Conservation (phyloP, 2,888 invertebrate genomes). For the Cordilura impudica region DNA sequence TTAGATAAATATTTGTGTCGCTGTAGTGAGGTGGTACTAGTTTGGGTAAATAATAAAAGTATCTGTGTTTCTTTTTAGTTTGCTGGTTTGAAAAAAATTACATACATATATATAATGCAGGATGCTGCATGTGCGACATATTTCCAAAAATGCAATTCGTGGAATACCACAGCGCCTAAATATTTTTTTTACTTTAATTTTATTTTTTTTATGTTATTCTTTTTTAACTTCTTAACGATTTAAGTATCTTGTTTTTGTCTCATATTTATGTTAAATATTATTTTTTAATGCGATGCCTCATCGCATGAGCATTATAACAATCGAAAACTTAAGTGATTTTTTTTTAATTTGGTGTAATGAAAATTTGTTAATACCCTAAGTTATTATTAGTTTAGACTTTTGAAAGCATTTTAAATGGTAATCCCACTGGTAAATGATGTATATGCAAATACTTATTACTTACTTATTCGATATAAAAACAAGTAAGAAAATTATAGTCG, state of each 20-base stretch:
- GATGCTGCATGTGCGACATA: conserved; percentile 44
- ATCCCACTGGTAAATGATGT: no score
- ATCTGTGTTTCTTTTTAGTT: neutral
- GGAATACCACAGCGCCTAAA: conserved; percentile 38
- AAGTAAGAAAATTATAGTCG: no score
- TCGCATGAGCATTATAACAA: no score
- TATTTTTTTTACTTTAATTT: conserved; percentile 20
- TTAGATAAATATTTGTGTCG: conserved; percentile 5
- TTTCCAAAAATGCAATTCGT: conserved; percentile 41
- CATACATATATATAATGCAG: conserved; percentile 14
- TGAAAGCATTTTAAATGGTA: no score
- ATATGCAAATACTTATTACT: no score
- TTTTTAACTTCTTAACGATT: neutral
- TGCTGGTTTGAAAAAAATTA: neutral
- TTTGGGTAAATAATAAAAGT: conserved; percentile 21
- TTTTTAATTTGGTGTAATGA: no score
- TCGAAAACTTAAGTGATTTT: no score
- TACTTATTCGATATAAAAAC: no score
- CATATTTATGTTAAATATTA: neutral
- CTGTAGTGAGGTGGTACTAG: neutral
- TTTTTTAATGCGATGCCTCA: neutral
- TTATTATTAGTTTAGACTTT: no score
- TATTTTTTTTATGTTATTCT: neutral
- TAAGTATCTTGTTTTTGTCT: neutral
- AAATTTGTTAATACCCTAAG: no score